phyloP scores from a whole-genome alignment of 2,797 vertebrate species.

The Epinephelus malabaricus region DNA sequence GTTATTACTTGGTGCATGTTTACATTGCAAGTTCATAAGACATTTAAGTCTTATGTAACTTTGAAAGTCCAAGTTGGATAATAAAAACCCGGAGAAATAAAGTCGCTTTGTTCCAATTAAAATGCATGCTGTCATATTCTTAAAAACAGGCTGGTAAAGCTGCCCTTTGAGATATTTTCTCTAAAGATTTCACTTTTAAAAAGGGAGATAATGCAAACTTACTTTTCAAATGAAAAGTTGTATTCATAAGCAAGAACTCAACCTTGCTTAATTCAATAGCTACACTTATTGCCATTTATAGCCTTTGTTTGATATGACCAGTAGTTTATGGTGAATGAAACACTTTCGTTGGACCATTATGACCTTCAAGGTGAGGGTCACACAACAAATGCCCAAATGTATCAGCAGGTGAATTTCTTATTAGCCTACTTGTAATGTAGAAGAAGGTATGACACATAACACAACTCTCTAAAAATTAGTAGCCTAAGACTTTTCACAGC shows the following conservation, averaged over 20 bases:
- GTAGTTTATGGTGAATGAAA: background rate
- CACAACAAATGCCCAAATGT: background rate
- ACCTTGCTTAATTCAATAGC: background rate
- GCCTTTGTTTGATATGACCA: background rate
- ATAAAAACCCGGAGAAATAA: background rate
- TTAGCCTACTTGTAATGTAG: background rate
- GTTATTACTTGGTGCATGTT: slow-evolving; percentile 13
- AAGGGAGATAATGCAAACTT: background rate
- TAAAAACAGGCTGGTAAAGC: background rate
- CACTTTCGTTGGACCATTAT: background rate
- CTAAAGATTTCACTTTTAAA: background rate
- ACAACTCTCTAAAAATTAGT: background rate
- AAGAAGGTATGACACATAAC: no score
- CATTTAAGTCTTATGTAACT: background rate
- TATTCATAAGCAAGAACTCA: background rate
- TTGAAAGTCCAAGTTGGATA: background rate
- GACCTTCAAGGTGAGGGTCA: background rate
- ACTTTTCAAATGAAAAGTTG: background rate
- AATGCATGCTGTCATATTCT: background rate
- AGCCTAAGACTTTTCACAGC: no score
- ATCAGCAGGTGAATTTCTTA: background rate
- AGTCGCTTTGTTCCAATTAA: background rate
- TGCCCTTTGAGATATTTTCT: background rate
- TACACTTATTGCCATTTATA: background rate
- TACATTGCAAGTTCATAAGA: background rate